Base-by-base conservation (phyloP, 2,113 vertebrate species). In the Rissa tridactyla region DNA sequence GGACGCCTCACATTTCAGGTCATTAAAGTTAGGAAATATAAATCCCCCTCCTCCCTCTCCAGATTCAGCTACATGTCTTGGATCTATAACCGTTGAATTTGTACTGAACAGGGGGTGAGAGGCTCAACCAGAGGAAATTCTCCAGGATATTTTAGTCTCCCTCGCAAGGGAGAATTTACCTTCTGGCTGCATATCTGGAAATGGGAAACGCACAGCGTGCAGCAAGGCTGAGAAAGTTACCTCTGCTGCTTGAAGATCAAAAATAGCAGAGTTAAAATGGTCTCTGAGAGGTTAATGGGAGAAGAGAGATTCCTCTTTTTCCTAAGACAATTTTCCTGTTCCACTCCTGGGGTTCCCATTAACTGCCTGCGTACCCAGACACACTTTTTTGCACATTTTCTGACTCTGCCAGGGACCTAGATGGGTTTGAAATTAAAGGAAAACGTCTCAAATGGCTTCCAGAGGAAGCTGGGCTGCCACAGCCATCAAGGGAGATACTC, bases 61-160 rank as follows among this genome's bases (percentile, higher is more conserved):
- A 83, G 71, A 82, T 86, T 94, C 76, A 88, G 82, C 66, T 69
- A 47, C 36, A 12, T 3, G 1, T 82, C 36, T 88, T 79, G 36
- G 66, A 82, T 77, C 62, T 72, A 4, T 15, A 26, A 72, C 52
- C 71, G 51, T 2, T 38, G 52, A 79, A 68, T 82, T 51, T 12
- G 2, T 38, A 32, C 54, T 23, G 62, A 88, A 71, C 5, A 5
- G 44, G 91, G 91, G 66, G 38, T 5, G 75, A 86, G 86, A 85
- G 27, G 61, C 70, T 92, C 61, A 61, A 62, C 40, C 2, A 55
- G 65, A 92, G 75, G 82, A 96, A 86, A 69, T 72, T 92, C 93
- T 95, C 54, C 62, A 47, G 80, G 89, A 65, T 90, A 94, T 88
- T 96, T 95, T 57, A 61, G 75, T 90, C 86, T 88, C 86, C 52